Base-by-base conservation (phyloP, 2,113 vertebrate species). In the Gadus macrocephalus region DNA sequence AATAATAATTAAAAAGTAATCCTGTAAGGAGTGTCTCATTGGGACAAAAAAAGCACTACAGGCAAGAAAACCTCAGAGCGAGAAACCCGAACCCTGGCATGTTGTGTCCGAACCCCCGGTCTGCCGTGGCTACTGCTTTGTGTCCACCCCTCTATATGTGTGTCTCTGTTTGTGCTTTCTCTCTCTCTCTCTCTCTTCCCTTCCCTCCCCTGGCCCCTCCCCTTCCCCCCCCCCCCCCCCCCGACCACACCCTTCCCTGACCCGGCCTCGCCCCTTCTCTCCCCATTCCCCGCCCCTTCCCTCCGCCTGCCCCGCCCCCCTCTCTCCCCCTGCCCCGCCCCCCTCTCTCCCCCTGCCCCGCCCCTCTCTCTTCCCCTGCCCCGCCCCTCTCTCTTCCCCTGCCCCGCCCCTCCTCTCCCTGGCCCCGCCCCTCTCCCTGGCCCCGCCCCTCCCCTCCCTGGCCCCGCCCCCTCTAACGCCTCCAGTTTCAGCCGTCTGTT, bases 401-500 rank as follows among this genome's bases (percentile, higher is more conserved):
- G n/a, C 38, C 38, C 38, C 25, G 25, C 71, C 75, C 70, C 81
- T 85, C 62, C 25, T 17, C 38, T 42, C 62, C 53, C 64, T 19
- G 25, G 25, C 22, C 22, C 22, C 22, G 22, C 62, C n/a, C 27
- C 2, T 68, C 65, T 70, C 82, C 81, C 86, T 60, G 71, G 83
- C 81, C 86, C 59, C 25, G 31, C 31, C 31, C 31, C 31, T 35
- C 6, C 6, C 4, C 6, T 35, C 6, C 31, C 31, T 7, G 31
- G 31, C 31, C 31, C 31, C 31, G 31, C 86, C 62, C 22, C 69
- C 79, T 63, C 82, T 81, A 75, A 85, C 81, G 78, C 77, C 71
- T 85, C 80, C 82, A 98, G 97, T 93, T 98, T 99, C 87, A 99
- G 97, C 91, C 93, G 96, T 80, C 93, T 98, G 82, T 99, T 99